Conservation (phyloP, 2,797 vertebrate species). For the Lepus townsendii region DNA sequence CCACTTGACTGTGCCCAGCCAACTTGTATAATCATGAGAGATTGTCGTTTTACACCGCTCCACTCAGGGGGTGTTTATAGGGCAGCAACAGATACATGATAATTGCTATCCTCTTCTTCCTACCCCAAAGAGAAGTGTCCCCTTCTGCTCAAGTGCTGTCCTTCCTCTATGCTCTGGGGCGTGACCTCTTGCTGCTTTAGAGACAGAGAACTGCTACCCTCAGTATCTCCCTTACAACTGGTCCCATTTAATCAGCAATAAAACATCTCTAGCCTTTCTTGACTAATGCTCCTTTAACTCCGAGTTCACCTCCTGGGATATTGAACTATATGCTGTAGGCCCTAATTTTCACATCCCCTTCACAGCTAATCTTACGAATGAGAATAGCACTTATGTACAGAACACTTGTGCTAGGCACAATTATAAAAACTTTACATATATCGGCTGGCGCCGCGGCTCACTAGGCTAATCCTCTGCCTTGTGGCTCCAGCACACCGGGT, state of each 20-base stretch:
- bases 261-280: slow-evolving; percentile 14
- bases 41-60: not conserved
- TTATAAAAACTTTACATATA: slow-evolving; percentile 14
- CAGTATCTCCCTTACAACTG: not conserved
- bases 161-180: not conserved
- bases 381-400: not conserved
- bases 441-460: not conserved
- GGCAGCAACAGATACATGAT: not conserved
- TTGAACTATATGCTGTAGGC: not conserved
- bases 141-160: not conserved
- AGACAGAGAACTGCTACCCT: not conserved
- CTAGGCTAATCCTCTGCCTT: too few relatives aligned
- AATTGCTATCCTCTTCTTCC: not conserved
- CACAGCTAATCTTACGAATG: not conserved
- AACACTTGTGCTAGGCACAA: not conserved
- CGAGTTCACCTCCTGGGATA: not conserved
- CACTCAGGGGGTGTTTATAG: not conserved
- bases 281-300: not conserved
- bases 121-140: not conserved
- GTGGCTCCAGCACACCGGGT: too few relatives aligned
- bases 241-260: not conserved
- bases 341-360: not conserved
- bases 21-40: not conserved
- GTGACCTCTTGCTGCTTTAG: not conserved
- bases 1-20: not conserved